A percentile compares a stretch with the other conserved stretches of the same genome.
Evolutionary conservation across 2,113 vertebrate genomes (phyloP).

Genomic region (Nestor notabilis): DNA sequence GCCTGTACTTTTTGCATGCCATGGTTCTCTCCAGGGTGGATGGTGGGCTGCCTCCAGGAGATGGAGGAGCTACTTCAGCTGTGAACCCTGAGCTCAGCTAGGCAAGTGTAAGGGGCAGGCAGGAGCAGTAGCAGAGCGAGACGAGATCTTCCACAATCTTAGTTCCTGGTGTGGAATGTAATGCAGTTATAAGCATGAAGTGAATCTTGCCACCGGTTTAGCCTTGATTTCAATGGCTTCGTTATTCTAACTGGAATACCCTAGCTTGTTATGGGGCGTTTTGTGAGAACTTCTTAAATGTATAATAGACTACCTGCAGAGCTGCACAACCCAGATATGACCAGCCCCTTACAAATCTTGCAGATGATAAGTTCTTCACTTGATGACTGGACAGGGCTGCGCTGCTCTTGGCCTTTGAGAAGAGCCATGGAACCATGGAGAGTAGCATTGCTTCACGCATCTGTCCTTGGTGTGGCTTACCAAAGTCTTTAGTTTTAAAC

Average conservation of each 20-base stretch:
- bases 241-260: conserved; percentile 16
- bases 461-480: conserved; percentile 18
- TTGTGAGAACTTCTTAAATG: background rate
- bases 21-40: background rate
- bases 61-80: background rate
- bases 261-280: background rate
- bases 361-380: background rate
- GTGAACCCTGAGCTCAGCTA: background rate
- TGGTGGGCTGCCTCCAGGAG: background rate
- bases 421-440: background rate
- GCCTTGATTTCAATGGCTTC: background rate
- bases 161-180: background rate
- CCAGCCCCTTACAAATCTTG: background rate
- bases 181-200: background rate
- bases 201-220: background rate
- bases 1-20: background rate
- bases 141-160: background rate
- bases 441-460: background rate
- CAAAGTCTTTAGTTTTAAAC: conserved; percentile 16
- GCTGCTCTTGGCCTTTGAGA: background rate
- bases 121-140: background rate
- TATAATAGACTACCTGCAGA: background rate
- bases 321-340: background rate
- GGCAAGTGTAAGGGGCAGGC: background rate
- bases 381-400: background rate